These are phyloP conservation scores for Thaumetopoea pityocampa DNA, from an alignment of 1,140 invertebrate genomes.

Conservation along the genomic window DNA sequence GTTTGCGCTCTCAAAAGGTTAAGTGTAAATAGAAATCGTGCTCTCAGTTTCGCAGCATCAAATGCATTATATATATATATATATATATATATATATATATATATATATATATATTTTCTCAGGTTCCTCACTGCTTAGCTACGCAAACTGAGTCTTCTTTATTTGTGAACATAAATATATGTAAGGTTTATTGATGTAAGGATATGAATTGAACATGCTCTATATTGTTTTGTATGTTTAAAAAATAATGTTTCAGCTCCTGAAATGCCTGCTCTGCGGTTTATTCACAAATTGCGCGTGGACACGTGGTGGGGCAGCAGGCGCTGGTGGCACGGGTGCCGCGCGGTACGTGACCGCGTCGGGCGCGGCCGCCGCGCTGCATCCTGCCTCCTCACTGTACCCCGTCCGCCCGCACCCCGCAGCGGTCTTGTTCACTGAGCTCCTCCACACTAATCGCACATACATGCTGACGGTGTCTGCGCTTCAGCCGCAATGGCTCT, in stretches of 20 bases:
- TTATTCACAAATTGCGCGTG: conserved; percentile 94
- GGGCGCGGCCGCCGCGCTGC: conserved; percentile 77
- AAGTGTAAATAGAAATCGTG: too few species aligned
- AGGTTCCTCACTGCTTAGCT: too few species aligned
- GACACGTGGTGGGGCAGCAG: conserved; percentile 76
- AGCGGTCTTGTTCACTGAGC: conserved; percentile 92
- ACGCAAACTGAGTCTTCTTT: too few species aligned
- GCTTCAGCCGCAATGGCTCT: conserved; percentile 86
- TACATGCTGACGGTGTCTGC: conserved; percentile 87
- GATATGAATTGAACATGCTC: too few species aligned
- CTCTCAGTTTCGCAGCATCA: too few species aligned
- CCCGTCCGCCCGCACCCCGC: conserved; percentile 80
- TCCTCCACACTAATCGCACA: conserved; percentile 89
- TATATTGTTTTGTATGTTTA: too few species aligned
- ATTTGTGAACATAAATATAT: too few species aligned
- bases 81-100: too few species aligned
- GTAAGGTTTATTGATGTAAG: too few species aligned
- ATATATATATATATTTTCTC: too few species aligned
- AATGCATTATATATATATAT: too few species aligned
- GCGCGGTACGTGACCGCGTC: conserved; percentile 51
- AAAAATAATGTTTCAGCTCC: conserved; percentile 67
- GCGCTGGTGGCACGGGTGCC: conserved; percentile 4
- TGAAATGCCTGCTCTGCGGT: conserved; percentile 88
- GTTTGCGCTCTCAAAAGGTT: too few species aligned
- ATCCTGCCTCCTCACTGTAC: conserved; percentile 89